Percentiles rank a stretch among this genome's conserved stretches.
These are phyloP conservation scores for Hydroisotoma schaefferi DNA, from an alignment of 2,888 invertebrate species.

Conservation along the genomic window DNA sequence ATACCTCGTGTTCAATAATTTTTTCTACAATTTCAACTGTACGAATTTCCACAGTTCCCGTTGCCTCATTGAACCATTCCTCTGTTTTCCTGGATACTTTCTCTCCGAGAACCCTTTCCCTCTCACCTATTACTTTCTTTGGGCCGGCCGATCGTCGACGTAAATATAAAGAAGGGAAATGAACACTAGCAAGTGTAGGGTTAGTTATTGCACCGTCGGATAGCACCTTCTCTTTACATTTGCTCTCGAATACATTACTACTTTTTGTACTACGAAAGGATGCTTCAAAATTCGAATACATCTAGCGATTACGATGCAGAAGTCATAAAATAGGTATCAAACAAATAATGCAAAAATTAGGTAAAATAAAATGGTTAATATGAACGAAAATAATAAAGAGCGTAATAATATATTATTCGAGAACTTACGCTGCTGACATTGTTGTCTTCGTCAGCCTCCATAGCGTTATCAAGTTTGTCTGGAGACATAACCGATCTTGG, in stretches of 20 bases:
- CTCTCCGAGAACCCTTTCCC: slow-evolving; percentile 84
- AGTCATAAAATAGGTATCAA: slow-evolving; percentile 2
- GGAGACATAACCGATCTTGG: no score
- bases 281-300: slow-evolving; percentile 18
- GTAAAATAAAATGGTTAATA: slow-evolving; percentile 16
- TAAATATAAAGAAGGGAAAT: slow-evolving; percentile 80
- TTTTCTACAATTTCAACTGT: slow-evolving; percentile 92
- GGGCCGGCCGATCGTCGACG: slow-evolving; percentile 75
- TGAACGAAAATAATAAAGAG: background rate
- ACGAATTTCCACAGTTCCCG: slow-evolving; percentile 80
- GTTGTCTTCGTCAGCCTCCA: slow-evolving; percentile 45
- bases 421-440: slow-evolving; percentile 47
- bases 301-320: slow-evolving; percentile 16
- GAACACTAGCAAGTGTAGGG: slow-evolving; percentile 59
- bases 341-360: slow-evolving; percentile 10
- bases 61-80: slow-evolving; percentile 79
- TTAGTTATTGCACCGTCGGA: background rate
- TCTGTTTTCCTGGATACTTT: slow-evolving; percentile 80
- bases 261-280: slow-evolving; percentile 8
- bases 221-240: background rate
- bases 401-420: no score
- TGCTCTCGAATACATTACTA: slow-evolving; percentile 3
- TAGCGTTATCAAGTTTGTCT: slow-evolving; percentile 40
- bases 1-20: slow-evolving; percentile 92
- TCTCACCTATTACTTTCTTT: slow-evolving; percentile 74